Base-by-base conservation (phyloP, 2,888 invertebrate genomes). In the Andrena bicolor region DNA sequence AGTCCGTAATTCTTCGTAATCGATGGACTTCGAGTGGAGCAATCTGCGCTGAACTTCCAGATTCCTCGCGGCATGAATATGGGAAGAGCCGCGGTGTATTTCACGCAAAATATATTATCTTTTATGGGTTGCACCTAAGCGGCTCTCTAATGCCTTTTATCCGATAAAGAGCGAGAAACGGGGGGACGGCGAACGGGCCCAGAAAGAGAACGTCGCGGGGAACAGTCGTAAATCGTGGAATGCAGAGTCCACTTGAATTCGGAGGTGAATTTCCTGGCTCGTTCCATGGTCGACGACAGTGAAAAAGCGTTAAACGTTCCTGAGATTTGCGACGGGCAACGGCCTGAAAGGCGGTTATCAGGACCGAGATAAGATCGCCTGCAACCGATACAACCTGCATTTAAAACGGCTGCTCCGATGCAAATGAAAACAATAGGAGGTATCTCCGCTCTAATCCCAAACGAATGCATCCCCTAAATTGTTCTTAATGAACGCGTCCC, bases 161-260 rank as follows among this genome's bases (percentile, higher is more conserved):
- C 83, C 83, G 82, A 83, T 83, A 86, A 85, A 78, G 81, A 76
- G 63, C 58, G 41, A 26, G 8, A 13, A 23, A 28, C n/a, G 60
- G 64, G 51, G 58, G 60, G 61, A 28, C 69, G 70, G 23, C 58
- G 28, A 48, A 75, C 76, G 65, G 51, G 53, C 70, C 53, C 65
- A 79, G 66, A 72, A 64, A 70, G 69, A 83, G 61, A 66, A 63
- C 41, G 56, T 56, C 3, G 35, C 32, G 28, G 76, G 64, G 76
- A 83, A 80, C 74, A 80, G 78, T 69, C 86, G 88, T 88, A 88
- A 88, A 88, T 88, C 82, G 80, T 85, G 64, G 80, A 85, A 88
- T 75, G 82, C 83, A 68, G 80, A 85, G 85, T 88, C 86, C 82
- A 85, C 85, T 88, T 85, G 88, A 88, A 88, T 86, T 88, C 80